A percentile compares a stretch with the other conserved stretches of the same genome.
Conservation (phyloP, 1,140 invertebrate genomes). For the Lutraria rhynchaena region DNA sequence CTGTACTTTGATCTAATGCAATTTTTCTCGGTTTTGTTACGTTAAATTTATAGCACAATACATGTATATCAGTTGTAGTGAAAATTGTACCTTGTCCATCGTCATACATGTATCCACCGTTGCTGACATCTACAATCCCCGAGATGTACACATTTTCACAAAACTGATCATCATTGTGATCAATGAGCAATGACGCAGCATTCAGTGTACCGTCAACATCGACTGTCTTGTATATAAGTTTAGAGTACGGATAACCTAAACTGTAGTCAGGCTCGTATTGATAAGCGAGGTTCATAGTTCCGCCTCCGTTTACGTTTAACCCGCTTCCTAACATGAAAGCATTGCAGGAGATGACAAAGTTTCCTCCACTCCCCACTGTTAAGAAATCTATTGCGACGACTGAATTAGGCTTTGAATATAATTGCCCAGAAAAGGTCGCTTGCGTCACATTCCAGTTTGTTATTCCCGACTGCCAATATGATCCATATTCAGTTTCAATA, state of each 20-base stretch:
- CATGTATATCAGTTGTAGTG: no score
- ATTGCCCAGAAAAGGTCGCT: slow-evolving; percentile 42
- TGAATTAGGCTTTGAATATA: slow-evolving; percentile 53
- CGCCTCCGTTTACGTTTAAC: slow-evolving; percentile 47
- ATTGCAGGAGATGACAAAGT: slow-evolving; percentile 46
- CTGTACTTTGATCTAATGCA: no score
- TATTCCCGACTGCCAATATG: slow-evolving; percentile 54
- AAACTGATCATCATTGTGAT: slow-evolving; percentile 27
- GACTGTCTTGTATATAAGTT: slow-evolving; percentile 41
- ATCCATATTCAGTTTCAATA: slow-evolving; percentile 51
- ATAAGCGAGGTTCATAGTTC: slow-evolving; percentile 63
- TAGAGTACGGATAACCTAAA: slow-evolving; percentile 26
- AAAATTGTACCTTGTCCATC: slow-evolving; percentile 70
- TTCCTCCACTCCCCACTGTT: slow-evolving; percentile 42
- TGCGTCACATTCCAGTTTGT: slow-evolving; percentile 59
- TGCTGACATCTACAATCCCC: slow-evolving; percentile 62
- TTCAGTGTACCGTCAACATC: slow-evolving; percentile 58
- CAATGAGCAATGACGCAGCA: slow-evolving; percentile 64
- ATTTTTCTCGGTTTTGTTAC: no score
- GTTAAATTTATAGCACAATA: no score
- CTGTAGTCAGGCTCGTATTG: slow-evolving; percentile 45
- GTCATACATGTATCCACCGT: slow-evolving; percentile 63
- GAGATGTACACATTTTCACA: slow-evolving; percentile 50
- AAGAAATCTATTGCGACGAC: slow-evolving; percentile 51
- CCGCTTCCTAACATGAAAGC: slow-evolving; percentile 38